Base-by-base conservation (phyloP, 2,888 invertebrate species). In the Calameuta filiformis region DNA sequence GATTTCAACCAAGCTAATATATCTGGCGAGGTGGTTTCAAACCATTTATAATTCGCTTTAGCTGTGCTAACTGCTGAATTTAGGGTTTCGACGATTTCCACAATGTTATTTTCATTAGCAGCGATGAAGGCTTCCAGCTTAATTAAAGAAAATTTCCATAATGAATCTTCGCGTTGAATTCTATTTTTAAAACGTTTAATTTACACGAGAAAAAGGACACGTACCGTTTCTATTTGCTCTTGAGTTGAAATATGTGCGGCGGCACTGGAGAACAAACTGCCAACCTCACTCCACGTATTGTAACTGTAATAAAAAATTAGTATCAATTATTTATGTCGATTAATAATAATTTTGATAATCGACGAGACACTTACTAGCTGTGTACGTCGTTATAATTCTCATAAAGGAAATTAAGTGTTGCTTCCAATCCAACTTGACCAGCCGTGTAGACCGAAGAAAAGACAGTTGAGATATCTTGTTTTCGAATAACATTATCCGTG, bases 401-500 rank as follows among this genome's bases (percentile, higher is more conserved):
- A 0, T 80, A 73, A 12, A 89, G 77, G 78, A 83, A 90, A 73
- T 85, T 76, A 0, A 89, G 56, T 15, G 81, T 77, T 0, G 79
- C 76, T 6, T 87, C 76, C 4, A 88, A 79, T 34, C 90, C 90
- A 35, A 82, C 34, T 78, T 78, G 35, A 76, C 85, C 85, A 68
- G 87, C 40, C 90, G 88, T 79, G 33, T 92, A 92, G 23, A 92
- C 87, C 0, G 91, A 86, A 12, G 89, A 82, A 56, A 92, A 89
- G 0, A 88, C 92, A 1, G 82, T 82, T 34, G 81, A 82, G 15
- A 89, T 87, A 85, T 93, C 92, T 81, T 92, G 92, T 76, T 87
- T 89, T 11, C 90, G 87, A 76, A 91, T 88, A 71, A 76, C 37
- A 3, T 82, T 80, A 35, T 85, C 77, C 0, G 37, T 4, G 3